These are phyloP conservation scores for Melopsittacus undulatus DNA, from an alignment of 2,797 vertebrate genomes.

Conservation along the genomic window DNA sequence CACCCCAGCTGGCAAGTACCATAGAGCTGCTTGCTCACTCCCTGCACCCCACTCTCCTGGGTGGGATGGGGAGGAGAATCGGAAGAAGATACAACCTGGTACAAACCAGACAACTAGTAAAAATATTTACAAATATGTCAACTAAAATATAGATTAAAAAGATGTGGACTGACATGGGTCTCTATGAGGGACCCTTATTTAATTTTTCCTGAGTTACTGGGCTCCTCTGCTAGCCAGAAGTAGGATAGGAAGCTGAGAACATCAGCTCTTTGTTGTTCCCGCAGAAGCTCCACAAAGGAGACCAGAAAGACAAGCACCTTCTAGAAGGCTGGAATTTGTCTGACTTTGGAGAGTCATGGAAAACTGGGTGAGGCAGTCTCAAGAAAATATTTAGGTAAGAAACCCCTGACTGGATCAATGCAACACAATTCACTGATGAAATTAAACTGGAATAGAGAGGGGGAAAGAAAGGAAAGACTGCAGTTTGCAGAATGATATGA, in stretches of 20 bases:
- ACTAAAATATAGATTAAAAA: neutral
- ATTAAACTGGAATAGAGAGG: neutral
- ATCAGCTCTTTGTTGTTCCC: neutral
- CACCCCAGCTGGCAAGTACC: neutral
- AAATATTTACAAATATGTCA: neutral
- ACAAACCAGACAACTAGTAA: neutral
- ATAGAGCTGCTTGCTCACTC: neutral
- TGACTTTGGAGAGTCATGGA: neutral
- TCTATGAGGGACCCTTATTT: neutral
- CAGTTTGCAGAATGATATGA: neutral
- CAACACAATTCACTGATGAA: neutral
- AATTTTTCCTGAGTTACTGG: neutral
- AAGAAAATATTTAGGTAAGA: neutral
- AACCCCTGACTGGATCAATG: neutral
- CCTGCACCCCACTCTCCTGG: neutral
- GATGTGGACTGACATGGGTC: neutral
- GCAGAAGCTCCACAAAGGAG: neutral
- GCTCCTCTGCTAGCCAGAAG: neutral
- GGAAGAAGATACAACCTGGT: neutral
- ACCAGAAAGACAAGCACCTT: neutral
- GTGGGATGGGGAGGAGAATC: neutral
- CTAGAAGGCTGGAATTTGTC: neutral
- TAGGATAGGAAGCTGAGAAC: neutral
- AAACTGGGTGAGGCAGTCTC: neutral
- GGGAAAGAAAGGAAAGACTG: neutral